A percentile compares a stretch with the other conserved stretches of the same genome.
Conservation (phyloP, 2,797 vertebrate species). For the Okamejei kenojei region DNA sequence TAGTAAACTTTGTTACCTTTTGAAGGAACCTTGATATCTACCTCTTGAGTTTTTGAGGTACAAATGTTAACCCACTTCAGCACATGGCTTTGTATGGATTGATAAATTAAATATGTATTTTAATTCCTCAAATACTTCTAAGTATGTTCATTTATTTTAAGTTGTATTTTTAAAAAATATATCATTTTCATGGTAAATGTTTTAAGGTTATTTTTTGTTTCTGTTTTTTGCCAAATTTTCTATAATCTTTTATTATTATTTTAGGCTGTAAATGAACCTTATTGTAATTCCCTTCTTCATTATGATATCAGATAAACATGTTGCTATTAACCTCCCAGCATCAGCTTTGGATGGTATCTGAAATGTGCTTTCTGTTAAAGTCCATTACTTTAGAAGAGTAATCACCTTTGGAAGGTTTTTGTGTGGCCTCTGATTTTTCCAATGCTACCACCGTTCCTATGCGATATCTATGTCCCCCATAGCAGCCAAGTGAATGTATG, state of each 20-base stretch:
- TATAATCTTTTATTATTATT: background rate
- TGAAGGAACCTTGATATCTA: background rate
- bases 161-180: background rate
- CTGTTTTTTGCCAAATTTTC: background rate
- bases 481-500: background rate
- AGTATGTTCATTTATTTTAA: background rate
- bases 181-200: background rate
- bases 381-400: background rate
- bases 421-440: background rate
- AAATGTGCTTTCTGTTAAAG: background rate
- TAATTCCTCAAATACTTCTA: background rate
- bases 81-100: background rate
- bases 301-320: background rate
- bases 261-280: background rate
- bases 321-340: background rate
- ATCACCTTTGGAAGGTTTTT: background rate
- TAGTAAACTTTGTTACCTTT: background rate
- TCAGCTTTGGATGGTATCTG: background rate
- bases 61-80: background rate
- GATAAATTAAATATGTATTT: conserved; percentile 14
- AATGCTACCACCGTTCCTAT: too few species aligned
- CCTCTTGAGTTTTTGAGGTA: background rate
- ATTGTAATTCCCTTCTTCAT: background rate
- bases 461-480: background rate
- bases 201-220: background rate